A percentile compares a stretch with the other conserved stretches of the same genome.
These are phyloP conservation scores for Sarcoramphus papa DNA, from an alignment of 2,797 vertebrate species.

Conservation along the genomic window DNA sequence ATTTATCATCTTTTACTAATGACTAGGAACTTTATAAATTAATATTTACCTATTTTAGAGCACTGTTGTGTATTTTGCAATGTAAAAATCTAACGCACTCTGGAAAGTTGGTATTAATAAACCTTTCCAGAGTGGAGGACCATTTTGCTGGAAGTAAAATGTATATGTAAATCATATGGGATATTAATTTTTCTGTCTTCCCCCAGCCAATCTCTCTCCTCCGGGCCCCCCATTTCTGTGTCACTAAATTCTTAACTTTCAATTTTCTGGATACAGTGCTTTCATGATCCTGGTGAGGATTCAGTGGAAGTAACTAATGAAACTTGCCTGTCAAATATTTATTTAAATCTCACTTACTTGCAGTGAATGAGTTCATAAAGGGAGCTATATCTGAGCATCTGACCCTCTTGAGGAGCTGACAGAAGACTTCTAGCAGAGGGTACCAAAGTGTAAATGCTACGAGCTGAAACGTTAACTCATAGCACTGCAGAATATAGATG, in stretches of 20 bases:
- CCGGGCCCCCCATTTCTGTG: not conserved
- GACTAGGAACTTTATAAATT: not conserved
- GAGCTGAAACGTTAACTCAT: fast-evolving
- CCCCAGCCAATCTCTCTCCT: not conserved
- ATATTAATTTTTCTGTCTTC: not conserved
- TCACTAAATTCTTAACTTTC: not conserved
- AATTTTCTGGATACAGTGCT: not conserved
- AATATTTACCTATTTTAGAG: not conserved
- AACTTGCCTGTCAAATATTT: not conserved
- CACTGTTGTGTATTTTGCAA: not conserved
- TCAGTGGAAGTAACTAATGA: not conserved
- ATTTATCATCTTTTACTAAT: not conserved
- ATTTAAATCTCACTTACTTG: not conserved
- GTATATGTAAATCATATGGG: not conserved
- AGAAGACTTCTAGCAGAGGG: not conserved
- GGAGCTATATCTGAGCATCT: not conserved
- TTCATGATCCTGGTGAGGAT: not conserved
- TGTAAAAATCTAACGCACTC: not conserved
- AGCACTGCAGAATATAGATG: not conserved
- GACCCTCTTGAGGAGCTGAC: not conserved
- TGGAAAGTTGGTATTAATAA: not conserved
- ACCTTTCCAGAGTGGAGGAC: not conserved
- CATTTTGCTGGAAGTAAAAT: not conserved
- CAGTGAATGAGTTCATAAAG: not conserved
- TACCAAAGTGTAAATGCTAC: not conserved